A percentile compares a stretch with the other conserved stretches of the same genome.
phyloP scores from a whole-genome alignment of 2,888 invertebrate genomes.

The Epistrophe grossulariae region DNA sequence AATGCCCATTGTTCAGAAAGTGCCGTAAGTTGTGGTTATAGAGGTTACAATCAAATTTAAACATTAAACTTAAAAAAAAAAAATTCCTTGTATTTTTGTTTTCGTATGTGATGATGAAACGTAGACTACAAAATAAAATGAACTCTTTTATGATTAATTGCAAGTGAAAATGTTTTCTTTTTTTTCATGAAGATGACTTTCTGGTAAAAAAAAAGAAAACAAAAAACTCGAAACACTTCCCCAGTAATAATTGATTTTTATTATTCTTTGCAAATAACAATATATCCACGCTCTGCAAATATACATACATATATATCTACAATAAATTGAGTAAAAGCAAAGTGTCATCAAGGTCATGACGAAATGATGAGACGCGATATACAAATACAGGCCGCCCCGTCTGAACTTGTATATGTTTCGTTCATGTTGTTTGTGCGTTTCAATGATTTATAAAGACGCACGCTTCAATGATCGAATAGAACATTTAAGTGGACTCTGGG shows the following conservation, averaged over 20 bases:
- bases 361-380: not conserved
- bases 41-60: conserved; percentile 14
- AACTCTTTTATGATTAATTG: conserved; percentile 26
- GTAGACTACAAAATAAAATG: not conserved
- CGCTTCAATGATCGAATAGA: not conserved
- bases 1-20: conserved; percentile 36
- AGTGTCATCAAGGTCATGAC: conserved; percentile 27
- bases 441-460: not conserved
- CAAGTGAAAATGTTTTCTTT: conserved; percentile 13
- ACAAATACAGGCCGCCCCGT: not conserved
- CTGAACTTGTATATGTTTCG: not conserved
- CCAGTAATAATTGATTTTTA: conserved; percentile 32
- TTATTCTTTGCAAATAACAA: conserved; percentile 24
- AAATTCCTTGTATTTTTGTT: conserved; percentile 21
- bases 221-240: not conserved
- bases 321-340: conserved; percentile 1
- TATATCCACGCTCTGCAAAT: conserved; percentile 34
- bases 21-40: conserved; percentile 12
- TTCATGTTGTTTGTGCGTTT: conserved; percentile 1
- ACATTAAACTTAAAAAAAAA: conserved; percentile 2
- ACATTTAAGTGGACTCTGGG: not conserved
- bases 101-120: not conserved
- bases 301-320: not conserved
- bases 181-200: not conserved
- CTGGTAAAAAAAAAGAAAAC: not conserved